Conservation (phyloP, 2,113 vertebrate genomes). For the Pheucticus melanocephalus region DNA sequence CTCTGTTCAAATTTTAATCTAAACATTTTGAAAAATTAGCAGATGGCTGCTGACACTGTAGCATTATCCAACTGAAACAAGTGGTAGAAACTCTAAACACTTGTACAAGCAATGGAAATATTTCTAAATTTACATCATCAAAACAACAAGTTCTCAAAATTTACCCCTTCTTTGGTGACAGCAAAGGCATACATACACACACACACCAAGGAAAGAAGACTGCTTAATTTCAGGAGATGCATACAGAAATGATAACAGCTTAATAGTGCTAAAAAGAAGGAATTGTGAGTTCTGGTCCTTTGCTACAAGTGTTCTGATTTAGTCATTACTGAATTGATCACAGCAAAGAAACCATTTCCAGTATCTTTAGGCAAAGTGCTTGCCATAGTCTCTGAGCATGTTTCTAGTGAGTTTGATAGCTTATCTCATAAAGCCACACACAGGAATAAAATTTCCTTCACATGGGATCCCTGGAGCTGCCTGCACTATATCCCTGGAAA, state of each 20-base stretch:
- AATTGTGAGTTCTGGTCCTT: background rate
- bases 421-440: background rate
- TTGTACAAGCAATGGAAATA: conserved; percentile 5
- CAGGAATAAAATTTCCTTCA: background rate
- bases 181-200: background rate
- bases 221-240: background rate
- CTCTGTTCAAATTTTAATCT: conserved; percentile 44
- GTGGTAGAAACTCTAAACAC: background rate
- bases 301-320: background rate
- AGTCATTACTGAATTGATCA: background rate
- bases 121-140: conserved; percentile 22
- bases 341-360: background rate
- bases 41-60: conserved; percentile 58
- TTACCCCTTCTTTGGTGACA: background rate
- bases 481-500: background rate
- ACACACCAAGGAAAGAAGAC: background rate
- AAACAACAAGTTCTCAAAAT: conserved; percentile 17
- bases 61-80: conserved; percentile 54
- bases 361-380: background rate
- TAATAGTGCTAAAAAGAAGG: background rate
- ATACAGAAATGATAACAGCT: background rate
- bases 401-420: background rate
- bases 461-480: background rate
- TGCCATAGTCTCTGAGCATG: background rate
- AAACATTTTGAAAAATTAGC: conserved; percentile 52